A percentile compares a stretch with the other conserved stretches of the same genome.
Conservation (phyloP, 2,888 invertebrate species). For the Caenorhabditis becei region DNA sequence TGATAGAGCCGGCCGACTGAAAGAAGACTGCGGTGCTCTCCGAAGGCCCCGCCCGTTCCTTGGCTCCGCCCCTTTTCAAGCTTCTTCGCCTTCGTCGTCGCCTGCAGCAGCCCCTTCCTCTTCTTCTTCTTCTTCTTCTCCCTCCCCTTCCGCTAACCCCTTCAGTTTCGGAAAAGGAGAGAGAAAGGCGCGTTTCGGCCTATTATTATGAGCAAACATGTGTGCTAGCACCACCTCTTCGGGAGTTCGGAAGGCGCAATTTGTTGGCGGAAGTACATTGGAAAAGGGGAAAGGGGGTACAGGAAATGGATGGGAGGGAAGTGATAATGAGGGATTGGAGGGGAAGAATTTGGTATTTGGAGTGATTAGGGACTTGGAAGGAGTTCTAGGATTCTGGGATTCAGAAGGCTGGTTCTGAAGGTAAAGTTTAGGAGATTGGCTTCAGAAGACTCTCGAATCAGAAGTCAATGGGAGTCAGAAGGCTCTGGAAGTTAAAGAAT, state of each 20-base stretch:
- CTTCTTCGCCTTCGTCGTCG: conserved; percentile 15
- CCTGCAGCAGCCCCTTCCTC: conserved; percentile 16
- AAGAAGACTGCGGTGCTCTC: not conserved
- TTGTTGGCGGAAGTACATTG: no score
- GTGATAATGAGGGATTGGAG: no score
- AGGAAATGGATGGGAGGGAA: no score
- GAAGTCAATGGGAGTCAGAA: no score
- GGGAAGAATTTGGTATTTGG: no score
- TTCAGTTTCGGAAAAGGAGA: conserved; percentile 26
- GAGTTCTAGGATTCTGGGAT: no score
- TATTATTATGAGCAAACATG: conserved; percentile 63
- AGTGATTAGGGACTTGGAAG: no score
- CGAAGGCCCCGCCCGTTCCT: conserved; percentile 26
- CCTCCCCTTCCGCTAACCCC: conserved; percentile 22
- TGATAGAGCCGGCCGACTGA: not conserved
- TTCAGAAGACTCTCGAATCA: no score
- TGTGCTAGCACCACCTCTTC: conserved; percentile 9
- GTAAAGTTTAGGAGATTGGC: no score
- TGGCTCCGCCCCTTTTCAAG: conserved; percentile 33
- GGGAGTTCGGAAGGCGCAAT: not conserved
- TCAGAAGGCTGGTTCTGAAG: no score
- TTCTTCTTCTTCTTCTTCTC: conserved; percentile 26
- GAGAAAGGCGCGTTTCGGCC: conserved; percentile 12
- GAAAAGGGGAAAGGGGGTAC: no score
- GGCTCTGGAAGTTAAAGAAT: no score